A percentile compares a stretch with the other conserved stretches of the same genome.
These are phyloP conservation scores for Reinhardtius hippoglossoides DNA, from an alignment of 2,113 vertebrate species.

Conservation along the genomic window DNA sequence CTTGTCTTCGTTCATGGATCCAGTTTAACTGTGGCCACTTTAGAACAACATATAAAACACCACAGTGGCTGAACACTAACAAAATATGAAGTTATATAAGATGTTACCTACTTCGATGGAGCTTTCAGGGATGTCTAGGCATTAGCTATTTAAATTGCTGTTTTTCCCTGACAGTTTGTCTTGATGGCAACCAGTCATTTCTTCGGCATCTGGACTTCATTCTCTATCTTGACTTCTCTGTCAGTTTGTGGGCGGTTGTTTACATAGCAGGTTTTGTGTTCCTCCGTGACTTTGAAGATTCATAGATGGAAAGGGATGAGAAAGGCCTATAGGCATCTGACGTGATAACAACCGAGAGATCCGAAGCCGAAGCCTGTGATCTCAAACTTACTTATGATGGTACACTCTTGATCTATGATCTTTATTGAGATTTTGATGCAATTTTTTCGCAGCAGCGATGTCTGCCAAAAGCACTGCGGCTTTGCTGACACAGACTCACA, in stretches of 20 bases:
- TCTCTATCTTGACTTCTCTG: slow-evolving; percentile 11
- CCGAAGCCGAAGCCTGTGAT: slow-evolving; percentile 13
- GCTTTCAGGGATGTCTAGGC: background rate
- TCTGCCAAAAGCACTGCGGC: slow-evolving; percentile 11
- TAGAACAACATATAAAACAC: slow-evolving; percentile 33
- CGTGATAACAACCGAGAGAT: slow-evolving; percentile 9
- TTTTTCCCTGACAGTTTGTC: background rate
- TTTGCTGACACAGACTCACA: slow-evolving; percentile 19
- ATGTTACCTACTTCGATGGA: slow-evolving; percentile 25
- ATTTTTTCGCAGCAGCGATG: slow-evolving; percentile 1
- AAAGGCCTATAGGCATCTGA: background rate
- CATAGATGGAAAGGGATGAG: slow-evolving; percentile 7
- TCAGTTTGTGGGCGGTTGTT: slow-evolving; percentile 13
- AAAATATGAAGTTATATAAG: slow-evolving; percentile 23
- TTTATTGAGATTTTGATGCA: slow-evolving; percentile 10
- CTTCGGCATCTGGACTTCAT: slow-evolving; percentile 37
- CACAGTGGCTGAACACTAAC: slow-evolving; percentile 15
- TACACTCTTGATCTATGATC: background rate
- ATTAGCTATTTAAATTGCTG: slow-evolving; percentile 22
- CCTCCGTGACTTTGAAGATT: slow-evolving; percentile 13
- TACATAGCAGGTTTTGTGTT: slow-evolving; percentile 14
- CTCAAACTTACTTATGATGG: background rate
- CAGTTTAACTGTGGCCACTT: slow-evolving; percentile 39
- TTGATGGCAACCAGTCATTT: slow-evolving; percentile 28
- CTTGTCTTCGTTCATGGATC: slow-evolving; percentile 27